phyloP scores from a whole-genome alignment of 2,113 vertebrate genomes.

The Coracopsis vasa region DNA sequence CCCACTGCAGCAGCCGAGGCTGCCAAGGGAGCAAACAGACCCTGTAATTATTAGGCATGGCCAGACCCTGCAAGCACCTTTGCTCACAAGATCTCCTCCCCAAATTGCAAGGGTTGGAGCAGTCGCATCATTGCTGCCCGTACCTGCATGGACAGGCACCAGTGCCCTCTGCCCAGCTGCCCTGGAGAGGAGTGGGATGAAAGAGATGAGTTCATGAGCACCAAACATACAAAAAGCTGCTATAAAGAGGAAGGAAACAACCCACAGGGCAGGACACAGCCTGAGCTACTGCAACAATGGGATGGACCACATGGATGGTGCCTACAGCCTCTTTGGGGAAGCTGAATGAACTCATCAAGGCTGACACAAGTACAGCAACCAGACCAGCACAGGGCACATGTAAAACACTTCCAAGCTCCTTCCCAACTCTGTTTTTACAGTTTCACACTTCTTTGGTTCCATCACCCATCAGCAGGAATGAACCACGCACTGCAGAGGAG shows the following conservation, averaged over 20 bases:
- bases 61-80: background rate
- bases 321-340: background rate
- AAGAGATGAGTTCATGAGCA: background rate
- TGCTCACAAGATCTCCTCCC: background rate
- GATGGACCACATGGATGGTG: background rate
- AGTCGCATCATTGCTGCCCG: rapidly evolving
- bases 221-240: background rate
- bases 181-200: background rate
- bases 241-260: background rate
- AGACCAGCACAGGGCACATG: background rate
- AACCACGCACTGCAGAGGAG: rapidly evolving
- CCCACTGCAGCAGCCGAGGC: background rate
- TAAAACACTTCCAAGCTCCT: background rate
- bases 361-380: background rate
- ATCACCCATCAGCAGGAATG: rapidly evolving
- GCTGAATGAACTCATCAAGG: background rate
- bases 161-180: background rate
- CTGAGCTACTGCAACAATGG: background rate
- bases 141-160: background rate
- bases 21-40: background rate
- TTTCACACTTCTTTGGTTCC: background rate
- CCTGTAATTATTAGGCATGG: background rate
- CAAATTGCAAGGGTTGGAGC: background rate
- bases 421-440: background rate
- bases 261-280: background rate